Percentiles rank a stretch among this genome's conserved stretches.
These are phyloP conservation scores for Boulengeromyrus knoepffleri DNA, from an alignment of 2,113 vertebrate genomes.

Conservation along the genomic window DNA sequence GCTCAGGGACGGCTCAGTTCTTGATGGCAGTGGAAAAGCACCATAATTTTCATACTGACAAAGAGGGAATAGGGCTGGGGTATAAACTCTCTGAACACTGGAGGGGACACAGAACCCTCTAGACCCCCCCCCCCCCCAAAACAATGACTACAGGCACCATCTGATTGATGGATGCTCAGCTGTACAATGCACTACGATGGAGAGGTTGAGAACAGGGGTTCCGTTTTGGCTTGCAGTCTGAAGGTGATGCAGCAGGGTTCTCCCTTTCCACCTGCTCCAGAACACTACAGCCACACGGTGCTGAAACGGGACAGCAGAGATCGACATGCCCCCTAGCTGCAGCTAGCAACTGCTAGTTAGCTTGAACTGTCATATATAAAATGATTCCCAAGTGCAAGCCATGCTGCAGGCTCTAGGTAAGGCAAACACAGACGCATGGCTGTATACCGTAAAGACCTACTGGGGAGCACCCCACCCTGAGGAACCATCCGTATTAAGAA, in stretches of 20 bases:
- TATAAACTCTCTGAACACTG: too few species aligned
- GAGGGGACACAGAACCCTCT: not conserved
- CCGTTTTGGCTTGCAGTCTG: not conserved
- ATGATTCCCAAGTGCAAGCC: too few species aligned
- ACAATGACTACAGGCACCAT: not conserved
- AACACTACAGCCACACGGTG: not conserved
- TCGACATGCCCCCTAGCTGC: not conserved
- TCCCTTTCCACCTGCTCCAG: too few species aligned
- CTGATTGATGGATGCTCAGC: not conserved
- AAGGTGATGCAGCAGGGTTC: not conserved
- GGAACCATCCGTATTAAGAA: not conserved
- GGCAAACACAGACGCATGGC: too few species aligned
- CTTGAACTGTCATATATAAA: too few species aligned
- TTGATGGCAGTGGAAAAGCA: too few species aligned
- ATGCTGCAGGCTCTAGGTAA: too few species aligned
- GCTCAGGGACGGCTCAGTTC: too few species aligned
- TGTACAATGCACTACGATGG: not conserved
- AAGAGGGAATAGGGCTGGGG: too few species aligned
- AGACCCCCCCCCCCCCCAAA: not conserved
- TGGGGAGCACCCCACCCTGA: too few species aligned
- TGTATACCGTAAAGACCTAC: too few species aligned
- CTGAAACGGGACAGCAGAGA: not conserved
- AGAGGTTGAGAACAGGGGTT: not conserved
- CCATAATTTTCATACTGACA: too few species aligned
- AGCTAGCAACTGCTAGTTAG: not conserved